phyloP scores from a whole-genome alignment of 23 tunicate species.

The Halocynthia roretzi region DNA sequence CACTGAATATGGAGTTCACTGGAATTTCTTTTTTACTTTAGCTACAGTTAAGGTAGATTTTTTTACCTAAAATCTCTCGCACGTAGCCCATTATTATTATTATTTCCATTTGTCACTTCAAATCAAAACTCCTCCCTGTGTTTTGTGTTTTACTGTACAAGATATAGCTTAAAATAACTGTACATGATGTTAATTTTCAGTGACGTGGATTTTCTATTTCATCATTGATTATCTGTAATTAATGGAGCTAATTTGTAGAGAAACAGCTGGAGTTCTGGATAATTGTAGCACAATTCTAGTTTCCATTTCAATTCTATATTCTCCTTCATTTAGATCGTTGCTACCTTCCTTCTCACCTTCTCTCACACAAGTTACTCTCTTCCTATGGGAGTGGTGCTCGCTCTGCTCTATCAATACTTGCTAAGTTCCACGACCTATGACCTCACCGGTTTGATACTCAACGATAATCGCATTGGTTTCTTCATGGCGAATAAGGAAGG shows the following conservation, averaged over 20 bases:
- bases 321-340: no score
- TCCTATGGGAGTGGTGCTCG: slow-evolving; percentile 10
- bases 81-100: no score
- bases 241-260: no score
- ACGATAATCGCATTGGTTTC: slow-evolving; percentile 34
- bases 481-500: slow-evolving; percentile 90
- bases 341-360: slow-evolving; percentile 2
- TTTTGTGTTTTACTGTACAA: no score
- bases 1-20: slow-evolving; percentile 92
- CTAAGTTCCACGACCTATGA: slow-evolving; percentile 16
- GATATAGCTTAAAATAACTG: no score
- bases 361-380: slow-evolving; percentile 8
- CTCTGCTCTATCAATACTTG: slow-evolving; percentile 36
- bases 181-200: slow-evolving; percentile 14
- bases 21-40: slow-evolving; percentile 91
- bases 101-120: no score
- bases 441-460: slow-evolving; percentile 25
- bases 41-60: slow-evolving; percentile 75
- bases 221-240: neutral
- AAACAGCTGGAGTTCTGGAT: no score
- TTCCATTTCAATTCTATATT: no score
- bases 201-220: no score
- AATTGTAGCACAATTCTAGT: no score
- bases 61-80: no score
- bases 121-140: no score